phyloP scores from a whole-genome alignment of 2,888 invertebrate species.

The Cataglyphis rosenhaueri region DNA sequence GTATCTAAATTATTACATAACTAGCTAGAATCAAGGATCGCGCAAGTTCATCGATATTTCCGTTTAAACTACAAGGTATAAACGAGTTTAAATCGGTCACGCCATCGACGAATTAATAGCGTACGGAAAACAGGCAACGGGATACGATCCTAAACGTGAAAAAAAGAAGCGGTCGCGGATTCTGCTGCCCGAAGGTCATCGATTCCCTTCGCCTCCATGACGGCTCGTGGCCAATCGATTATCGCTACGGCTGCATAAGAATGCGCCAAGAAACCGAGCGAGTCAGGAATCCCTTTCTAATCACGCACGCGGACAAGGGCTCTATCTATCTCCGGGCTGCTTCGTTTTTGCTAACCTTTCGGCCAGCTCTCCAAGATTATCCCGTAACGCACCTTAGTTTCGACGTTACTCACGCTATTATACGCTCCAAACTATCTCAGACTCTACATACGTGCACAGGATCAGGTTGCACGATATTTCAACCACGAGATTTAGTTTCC shows the following conservation, averaged over 20 bases:
- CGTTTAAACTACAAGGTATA: conserved; percentile 1
- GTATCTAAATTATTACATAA: neutral
- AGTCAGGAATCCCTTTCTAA: conserved; percentile 60
- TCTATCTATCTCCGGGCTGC: conserved; percentile 27
- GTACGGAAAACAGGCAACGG: conserved; percentile 32
- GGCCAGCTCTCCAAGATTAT: conserved; percentile 33
- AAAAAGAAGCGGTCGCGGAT: conserved; percentile 45
- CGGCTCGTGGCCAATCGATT: conserved; percentile 74
- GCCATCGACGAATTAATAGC: conserved; percentile 18
- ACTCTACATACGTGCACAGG: neutral
- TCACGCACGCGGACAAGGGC: conserved; percentile 48
- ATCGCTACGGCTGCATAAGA: conserved; percentile 62
- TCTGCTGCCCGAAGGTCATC: conserved; percentile 62
- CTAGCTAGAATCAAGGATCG: neutral
- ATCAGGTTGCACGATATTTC: conserved; percentile 1
- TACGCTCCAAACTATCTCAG: conserved; percentile 24
- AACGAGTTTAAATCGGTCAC: conserved; percentile 21
- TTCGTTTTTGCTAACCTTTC: conserved; percentile 41
- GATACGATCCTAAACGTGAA: conserved; percentile 28
- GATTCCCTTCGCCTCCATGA: conserved; percentile 72
- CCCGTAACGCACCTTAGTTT: conserved; percentile 40
- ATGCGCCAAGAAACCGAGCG: conserved; percentile 63
- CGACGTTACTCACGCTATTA: conserved; percentile 23
- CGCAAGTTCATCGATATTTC: conserved; percentile 18
- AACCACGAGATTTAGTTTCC: conserved; percentile 7